Conservation (phyloP, 2,888 invertebrate species). For the Fragum sueziense region DNA sequence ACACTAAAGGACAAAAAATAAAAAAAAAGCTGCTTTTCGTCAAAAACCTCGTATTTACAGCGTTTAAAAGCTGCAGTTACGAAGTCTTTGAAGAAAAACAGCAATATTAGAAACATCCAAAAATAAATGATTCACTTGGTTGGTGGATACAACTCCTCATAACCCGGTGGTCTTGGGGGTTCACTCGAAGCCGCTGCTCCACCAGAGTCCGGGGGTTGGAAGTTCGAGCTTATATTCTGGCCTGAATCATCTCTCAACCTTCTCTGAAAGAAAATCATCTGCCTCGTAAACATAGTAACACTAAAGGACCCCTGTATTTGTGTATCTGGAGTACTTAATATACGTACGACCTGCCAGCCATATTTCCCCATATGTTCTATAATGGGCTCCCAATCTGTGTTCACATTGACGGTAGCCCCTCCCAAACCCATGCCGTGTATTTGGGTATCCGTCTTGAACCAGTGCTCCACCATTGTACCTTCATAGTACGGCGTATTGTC, state of each 20-base stretch:
- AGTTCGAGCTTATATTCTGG: background rate
- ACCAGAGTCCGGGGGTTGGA: background rate
- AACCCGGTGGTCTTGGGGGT: background rate
- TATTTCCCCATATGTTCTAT: slow-evolving; percentile 73
- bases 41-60: no score
- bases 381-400: slow-evolving; percentile 72
- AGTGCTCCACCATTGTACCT: slow-evolving; percentile 75
- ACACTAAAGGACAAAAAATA: slow-evolving; percentile 44
- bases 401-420: slow-evolving; percentile 38
- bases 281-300: slow-evolving; percentile 35
- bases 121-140: background rate
- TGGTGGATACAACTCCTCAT: slow-evolving; percentile 2
- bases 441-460: slow-evolving; percentile 62
- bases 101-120: background rate
- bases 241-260: slow-evolving; percentile 18
- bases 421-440: slow-evolving; percentile 55
- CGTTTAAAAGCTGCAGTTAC: no score
- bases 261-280: slow-evolving; percentile 62
- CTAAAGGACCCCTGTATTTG: slow-evolving; percentile 44
- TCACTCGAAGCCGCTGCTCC: background rate
- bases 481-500: slow-evolving; percentile 75
- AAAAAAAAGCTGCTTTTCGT: no score
- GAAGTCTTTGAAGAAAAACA: background rate
- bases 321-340: slow-evolving; percentile 68
- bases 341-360: slow-evolving; percentile 79